Conservation (phyloP, 1,140 invertebrate species). For the Helicoverpa armigera region DNA sequence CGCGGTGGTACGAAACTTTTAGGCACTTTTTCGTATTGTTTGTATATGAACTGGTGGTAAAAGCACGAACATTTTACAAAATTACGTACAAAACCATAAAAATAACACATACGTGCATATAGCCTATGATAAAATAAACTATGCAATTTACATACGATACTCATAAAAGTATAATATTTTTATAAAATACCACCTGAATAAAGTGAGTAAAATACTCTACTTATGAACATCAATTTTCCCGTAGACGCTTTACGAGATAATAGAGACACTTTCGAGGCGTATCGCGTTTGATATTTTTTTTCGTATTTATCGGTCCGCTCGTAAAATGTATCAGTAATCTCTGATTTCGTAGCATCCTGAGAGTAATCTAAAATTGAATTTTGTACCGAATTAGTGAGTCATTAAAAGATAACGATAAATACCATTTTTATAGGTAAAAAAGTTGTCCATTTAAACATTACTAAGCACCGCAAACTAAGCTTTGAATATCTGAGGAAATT, state of each 20-base stretch:
- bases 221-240: background rate
- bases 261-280: slow-evolving; percentile 14
- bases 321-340: slow-evolving; percentile 21
- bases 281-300: slow-evolving; percentile 29
- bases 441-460: too few relatives aligned
- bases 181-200: background rate
- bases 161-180: too few relatives aligned
- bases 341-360: slow-evolving; percentile 16
- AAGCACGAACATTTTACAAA: too few relatives aligned
- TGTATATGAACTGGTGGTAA: background rate
- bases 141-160: too few relatives aligned
- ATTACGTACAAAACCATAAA: too few relatives aligned
- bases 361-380: slow-evolving; percentile 7
- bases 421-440: background rate
- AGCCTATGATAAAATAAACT: too few relatives aligned
- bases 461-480: too few relatives aligned
- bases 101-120: too few relatives aligned
- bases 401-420: background rate
- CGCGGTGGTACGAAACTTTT: slow-evolving; percentile 8
- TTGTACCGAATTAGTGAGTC: background rate
- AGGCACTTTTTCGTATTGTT: background rate
- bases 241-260: background rate
- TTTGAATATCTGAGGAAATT: too few relatives aligned
- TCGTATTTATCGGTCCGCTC: background rate
- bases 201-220: background rate